Evolutionary conservation across 1,140 invertebrate genomes (phyloP), one percentile per base, ranked within the genome.

Genomic region (Dendrolimus kikuchii): DNA sequence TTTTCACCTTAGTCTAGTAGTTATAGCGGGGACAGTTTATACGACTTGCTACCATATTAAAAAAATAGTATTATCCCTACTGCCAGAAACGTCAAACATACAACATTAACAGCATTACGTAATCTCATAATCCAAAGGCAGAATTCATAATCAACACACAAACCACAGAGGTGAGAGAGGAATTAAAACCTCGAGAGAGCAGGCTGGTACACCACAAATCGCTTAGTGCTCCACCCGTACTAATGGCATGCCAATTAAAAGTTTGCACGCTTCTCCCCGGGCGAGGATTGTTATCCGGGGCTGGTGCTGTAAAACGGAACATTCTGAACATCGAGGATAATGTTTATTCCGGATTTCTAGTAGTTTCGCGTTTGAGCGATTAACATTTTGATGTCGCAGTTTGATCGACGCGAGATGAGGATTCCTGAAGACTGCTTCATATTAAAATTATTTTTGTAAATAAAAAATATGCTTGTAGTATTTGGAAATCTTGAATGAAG

Each of bases 201-300:
- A 69, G 77, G 77, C 76, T 75, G 75, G 74, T 81, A 86, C 82
- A 86, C 81, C 82, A 84, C 80, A 84, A 86, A 86, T 82, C 82
- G 82, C 81, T 86, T 86, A 86, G 82, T 83, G 79, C 72, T 76
- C 80, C 78, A 68, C 74, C 80, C 68, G 73, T 68, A 67, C 79
- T 86, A 86, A 86, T 86, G 81, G 77, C 81, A 82, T 69, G 74
- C 74, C 82, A 86, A 86, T 86, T 86, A 86, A 86, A 86, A 86
- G 77, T 86, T 86, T 75, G 66, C 67, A 59, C 69, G 55, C 66
- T 63, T 59, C 68, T 80, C 74, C 80, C 78, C 53, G 49, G 69
- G 61, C 74, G 72, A 64, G 77, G 77, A 78, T 85, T 82, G 79
- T 82, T 77, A 74, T 71, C 74, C 64, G 57, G 69, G 70, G 58